phyloP scores from a whole-genome alignment of 2,888 invertebrate species.

The Thymelicus lineola region DNA sequence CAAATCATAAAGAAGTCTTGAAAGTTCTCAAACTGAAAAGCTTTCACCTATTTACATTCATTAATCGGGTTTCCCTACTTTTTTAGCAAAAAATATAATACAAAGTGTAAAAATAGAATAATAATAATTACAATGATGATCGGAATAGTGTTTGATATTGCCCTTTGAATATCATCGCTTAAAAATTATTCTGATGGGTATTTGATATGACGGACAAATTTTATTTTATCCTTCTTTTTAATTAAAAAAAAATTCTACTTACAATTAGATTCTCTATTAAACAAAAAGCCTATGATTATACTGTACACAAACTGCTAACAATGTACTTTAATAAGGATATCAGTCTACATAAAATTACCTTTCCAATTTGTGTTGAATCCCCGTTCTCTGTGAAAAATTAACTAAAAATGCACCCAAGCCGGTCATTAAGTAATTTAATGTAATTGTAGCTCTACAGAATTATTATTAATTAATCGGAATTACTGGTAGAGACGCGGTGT shows the following conservation, averaged over 20 bases:
- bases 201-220: too few species aligned
- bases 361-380: constrained; percentile 20
- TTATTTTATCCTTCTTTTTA: too few species aligned
- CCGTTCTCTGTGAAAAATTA: constrained; percentile 23
- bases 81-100: constrained; percentile 16
- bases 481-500: neutral
- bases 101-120: constrained; percentile 21
- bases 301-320: neutral
- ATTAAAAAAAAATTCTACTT: too few species aligned
- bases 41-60: constrained; percentile 13
- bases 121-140: neutral
- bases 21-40: constrained; percentile 45
- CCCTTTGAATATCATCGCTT: too few species aligned
- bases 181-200: too few species aligned
- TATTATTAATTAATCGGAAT: constrained; percentile 7
- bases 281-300: too few species aligned
- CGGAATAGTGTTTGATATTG: too few species aligned
- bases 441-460: constrained; percentile 27
- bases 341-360: neutral
- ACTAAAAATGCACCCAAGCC: constrained; percentile 10
- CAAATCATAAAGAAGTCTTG: constrained; percentile 52
- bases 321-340: neutral
- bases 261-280: too few species aligned
- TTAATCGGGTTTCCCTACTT: constrained; percentile 25
- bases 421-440: constrained; percentile 24